Base-by-base conservation (phyloP, 2,797 vertebrate species). In the Pygocentrus nattereri region DNA sequence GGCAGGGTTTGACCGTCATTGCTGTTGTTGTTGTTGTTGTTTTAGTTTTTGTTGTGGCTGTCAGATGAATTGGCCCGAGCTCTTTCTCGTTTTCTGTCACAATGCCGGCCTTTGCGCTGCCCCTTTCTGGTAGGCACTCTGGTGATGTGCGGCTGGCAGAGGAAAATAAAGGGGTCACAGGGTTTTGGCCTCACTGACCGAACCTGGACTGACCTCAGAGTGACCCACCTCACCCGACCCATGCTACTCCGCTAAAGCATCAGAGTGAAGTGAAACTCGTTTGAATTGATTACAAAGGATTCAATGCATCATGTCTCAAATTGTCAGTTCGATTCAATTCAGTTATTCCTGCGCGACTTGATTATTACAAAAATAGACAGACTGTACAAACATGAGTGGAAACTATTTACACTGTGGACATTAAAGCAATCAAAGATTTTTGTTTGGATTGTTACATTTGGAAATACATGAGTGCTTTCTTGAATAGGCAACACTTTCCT, bases 1-100 rank as follows among this genome's bases (percentile, higher is more conserved):
- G 59, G 76, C 75, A 74, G 85, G 72, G 76, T 68, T 79, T 71
- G 64, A 70, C 41, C 41, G 16, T 68, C 76, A 15, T 68, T 78
- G n/a, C 13, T 7, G 5, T 68, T 74, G 23, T 13, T 70, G 72
- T 80, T 67, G 3, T 30, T 38, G 41, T 30, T 54, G 27, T 34
- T 25, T 38, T 64, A 70, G 23, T 25, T 64, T 54, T 62, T 59
- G 30, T 31, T 47, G 19, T 71, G 71, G 68, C 21, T 34, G 56
- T 75, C 47, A 44, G 49, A 56, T 80, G 16, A 76, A 44, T 76
- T 44, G 44, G 8, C 34, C 34, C 34, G n/a, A 56, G 72, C 72
- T 23, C 65, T 31, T 21, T 49, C 59, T 58, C 21, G n/a, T 61
- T 50, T 62, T 19, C 31, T 68, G 15, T 6, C 61, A 67, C 62